Conservation (phyloP, 2,797 vertebrate species). For the Poliocrania exsul region DNA sequence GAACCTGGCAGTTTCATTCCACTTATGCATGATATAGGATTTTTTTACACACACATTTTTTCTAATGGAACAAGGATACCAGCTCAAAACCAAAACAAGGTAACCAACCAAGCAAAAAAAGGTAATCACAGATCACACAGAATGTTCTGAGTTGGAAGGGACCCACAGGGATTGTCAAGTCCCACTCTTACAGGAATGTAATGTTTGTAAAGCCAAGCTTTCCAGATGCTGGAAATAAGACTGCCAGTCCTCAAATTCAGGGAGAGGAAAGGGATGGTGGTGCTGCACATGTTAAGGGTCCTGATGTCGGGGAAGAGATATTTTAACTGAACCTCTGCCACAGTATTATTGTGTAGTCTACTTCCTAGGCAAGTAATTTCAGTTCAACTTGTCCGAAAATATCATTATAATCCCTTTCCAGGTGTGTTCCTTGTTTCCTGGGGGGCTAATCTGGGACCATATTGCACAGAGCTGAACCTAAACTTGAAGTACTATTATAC, state of each 20-base stretch:
- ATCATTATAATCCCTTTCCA: not conserved
- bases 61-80: not conserved
- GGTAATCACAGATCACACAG: not conserved
- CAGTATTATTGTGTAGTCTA: not conserved
- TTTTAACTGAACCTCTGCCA: not conserved
- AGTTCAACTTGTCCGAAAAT: not conserved
- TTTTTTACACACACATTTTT: not conserved
- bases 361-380: not conserved
- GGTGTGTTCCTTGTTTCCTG: not conserved
- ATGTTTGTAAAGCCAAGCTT: not conserved
- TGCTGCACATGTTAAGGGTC: not conserved
- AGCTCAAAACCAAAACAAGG: not conserved
- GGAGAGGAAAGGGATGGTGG: not conserved
- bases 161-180: not conserved
- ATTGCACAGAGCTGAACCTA: not conserved
- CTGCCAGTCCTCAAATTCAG: not conserved
- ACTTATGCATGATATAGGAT: not conserved
- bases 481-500: not conserved
- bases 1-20: not conserved
- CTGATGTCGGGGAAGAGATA: rapidly evolving
- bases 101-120: not conserved
- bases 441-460: rapidly evolving
- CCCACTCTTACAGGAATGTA: not conserved
- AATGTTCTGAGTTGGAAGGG: not conserved
- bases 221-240: not conserved